Conservation (phyloP, 2,888 invertebrate species). For the Rhopalosiphum nymphaeae region DNA sequence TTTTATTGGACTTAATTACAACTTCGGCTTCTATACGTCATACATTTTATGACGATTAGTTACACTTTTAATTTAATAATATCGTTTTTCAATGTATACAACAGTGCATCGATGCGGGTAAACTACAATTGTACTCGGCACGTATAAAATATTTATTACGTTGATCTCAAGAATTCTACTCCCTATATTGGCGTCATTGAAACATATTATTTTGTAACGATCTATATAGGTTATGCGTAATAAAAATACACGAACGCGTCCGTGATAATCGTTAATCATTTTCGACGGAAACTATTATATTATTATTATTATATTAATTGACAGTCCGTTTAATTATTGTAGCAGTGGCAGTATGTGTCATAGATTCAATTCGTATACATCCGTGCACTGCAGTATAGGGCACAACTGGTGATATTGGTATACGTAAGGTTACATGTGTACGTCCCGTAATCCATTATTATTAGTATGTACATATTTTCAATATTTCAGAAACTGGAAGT, state of each 20-base stretch:
- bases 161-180: not conserved
- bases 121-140: not conserved
- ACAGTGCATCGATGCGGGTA: not conserved
- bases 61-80: not conserved
- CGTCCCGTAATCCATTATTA: not conserved
- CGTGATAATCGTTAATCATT: not conserved
- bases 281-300: not conserved
- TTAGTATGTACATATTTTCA: not conserved
- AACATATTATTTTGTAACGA: not conserved
- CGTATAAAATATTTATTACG: not conserved
- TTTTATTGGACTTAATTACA: not conserved
- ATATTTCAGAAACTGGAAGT: not conserved
- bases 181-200: not conserved
- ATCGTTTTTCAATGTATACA: not conserved
- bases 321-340: not conserved
- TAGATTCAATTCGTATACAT: not conserved
- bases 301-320: not conserved
- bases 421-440: not conserved
- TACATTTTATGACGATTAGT: not conserved
- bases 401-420: not conserved
- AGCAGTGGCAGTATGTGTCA: not conserved
- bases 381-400: not conserved
- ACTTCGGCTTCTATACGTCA: not conserved
- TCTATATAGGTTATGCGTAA: not conserved
- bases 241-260: not conserved